Percentiles rank a stretch among this genome's conserved stretches.
Conservation (phyloP, 2,113 vertebrate species). For the Alosa alosa region DNA sequence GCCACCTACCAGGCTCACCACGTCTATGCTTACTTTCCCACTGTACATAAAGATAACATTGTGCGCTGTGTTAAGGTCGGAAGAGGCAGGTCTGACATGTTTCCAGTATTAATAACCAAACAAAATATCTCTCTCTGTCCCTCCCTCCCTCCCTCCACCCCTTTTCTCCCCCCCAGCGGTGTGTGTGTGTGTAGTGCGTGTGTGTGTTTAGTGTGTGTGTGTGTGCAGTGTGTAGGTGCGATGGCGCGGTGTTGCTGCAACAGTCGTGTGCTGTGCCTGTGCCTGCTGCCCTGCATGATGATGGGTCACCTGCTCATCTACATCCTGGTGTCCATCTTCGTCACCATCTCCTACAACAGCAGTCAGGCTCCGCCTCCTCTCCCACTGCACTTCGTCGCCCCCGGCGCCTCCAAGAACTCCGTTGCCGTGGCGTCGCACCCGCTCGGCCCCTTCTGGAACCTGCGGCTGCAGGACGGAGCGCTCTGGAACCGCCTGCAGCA, state of each 20-base stretch:
- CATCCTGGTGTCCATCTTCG: slow-evolving; percentile 69
- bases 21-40: no score
- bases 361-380: slow-evolving; percentile 57
- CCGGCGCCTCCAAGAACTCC: slow-evolving; percentile 61
- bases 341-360: slow-evolving; percentile 67
- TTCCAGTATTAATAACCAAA: background rate
- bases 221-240: slow-evolving; percentile 24
- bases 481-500: slow-evolving; percentile 75
- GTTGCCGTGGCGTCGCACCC: slow-evolving; percentile 61
- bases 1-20: no score
- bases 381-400: slow-evolving; percentile 64
- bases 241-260: slow-evolving; percentile 74
- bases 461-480: slow-evolving; percentile 63
- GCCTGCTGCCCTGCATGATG: slow-evolving; percentile 75
- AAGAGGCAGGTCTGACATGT: background rate
- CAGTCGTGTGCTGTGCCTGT: slow-evolving; percentile 69
- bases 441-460: slow-evolving; percentile 69
- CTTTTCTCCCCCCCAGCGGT: background rate
- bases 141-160: background rate
- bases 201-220: background rate
- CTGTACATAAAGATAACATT: no score
- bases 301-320: slow-evolving; percentile 73
- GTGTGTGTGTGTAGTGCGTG: background rate
- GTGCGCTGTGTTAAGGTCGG: background rate
- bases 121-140: background rate